Evolutionary conservation across 1,140 invertebrate species (phyloP).

Genomic region (Acromyrmex echinatior): DNA sequence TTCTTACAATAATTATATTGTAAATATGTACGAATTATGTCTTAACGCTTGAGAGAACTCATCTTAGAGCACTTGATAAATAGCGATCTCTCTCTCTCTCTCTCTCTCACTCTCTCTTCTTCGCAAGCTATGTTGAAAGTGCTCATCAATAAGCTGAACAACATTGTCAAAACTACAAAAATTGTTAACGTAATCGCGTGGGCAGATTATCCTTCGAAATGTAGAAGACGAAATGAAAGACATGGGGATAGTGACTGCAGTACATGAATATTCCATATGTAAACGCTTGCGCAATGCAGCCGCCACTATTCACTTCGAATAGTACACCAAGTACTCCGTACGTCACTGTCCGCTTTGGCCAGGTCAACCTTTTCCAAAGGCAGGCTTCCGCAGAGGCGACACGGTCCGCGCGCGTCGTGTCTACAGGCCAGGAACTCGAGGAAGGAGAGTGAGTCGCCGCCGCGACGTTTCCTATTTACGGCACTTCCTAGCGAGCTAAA

Average conservation of each 20-base stretch:
- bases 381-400: slow-evolving; percentile 35
- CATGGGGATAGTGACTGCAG: slow-evolving; percentile 60
- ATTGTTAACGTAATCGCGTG: background rate
- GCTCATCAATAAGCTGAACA: background rate
- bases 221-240: slow-evolving; percentile 27
- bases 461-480: slow-evolving; percentile 83
- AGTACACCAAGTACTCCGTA: slow-evolving; percentile 63
- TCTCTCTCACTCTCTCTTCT: background rate
- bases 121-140: background rate
- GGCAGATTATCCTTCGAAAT: background rate
- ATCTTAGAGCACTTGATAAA: too few species aligned
- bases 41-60: too few species aligned
- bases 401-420: slow-evolving; percentile 34
- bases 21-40: too few species aligned
- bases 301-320: slow-evolving; percentile 53
- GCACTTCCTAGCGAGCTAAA: slow-evolving; percentile 81
- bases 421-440: slow-evolving; percentile 3
- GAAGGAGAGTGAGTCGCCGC: slow-evolving; percentile 57
- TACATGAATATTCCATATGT: slow-evolving; percentile 77
- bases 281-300: slow-evolving; percentile 72
- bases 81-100: background rate
- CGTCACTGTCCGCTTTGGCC: slow-evolving; percentile 57
- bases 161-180: background rate
- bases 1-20: too few species aligned
- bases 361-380: slow-evolving; percentile 51